A percentile compares a stretch with the other conserved stretches of the same genome.
Conservation (phyloP, 23 tunicate species). For the Clavelina lepadiformis region DNA sequence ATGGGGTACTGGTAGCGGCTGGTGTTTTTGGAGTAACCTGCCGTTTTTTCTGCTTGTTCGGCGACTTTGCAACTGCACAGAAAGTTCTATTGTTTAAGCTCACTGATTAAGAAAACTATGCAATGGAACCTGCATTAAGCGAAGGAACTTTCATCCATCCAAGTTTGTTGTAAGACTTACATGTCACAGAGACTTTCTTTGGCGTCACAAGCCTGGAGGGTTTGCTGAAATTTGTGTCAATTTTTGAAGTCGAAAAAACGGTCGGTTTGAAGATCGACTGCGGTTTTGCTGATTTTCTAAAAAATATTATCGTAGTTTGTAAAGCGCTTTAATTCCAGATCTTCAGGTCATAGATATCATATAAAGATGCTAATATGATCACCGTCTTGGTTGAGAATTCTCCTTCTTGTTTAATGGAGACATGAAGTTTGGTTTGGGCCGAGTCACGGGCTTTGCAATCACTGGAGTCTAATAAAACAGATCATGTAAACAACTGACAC, state of each 20-base stretch:
- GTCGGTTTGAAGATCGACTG: slow-evolving; percentile 43
- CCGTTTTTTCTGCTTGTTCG: too few relatives aligned
- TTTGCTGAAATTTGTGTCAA: slow-evolving; percentile 49
- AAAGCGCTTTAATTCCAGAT: too few relatives aligned
- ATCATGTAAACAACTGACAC: background rate
- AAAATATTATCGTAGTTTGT: too few relatives aligned
- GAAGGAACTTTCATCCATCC: background rate
- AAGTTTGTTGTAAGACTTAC: slow-evolving; percentile 8
- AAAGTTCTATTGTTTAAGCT: too few relatives aligned
- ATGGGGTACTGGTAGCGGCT: slow-evolving; percentile 15
- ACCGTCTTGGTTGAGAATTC: background rate
- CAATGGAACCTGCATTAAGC: background rate
- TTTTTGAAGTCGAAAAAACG: slow-evolving; percentile 32
- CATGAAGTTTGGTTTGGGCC: slow-evolving; percentile 33
- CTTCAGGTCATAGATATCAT: too few relatives aligned
- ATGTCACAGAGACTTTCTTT: slow-evolving; percentile 52
- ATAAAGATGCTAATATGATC: background rate
- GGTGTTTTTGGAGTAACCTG: slow-evolving; percentile 5
- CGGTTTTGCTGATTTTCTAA: slow-evolving; percentile 3
- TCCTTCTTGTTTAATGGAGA: slow-evolving; percentile 16
- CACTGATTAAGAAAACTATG: too few relatives aligned
- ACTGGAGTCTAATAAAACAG: slow-evolving; percentile 10
- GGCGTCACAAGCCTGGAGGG: slow-evolving; percentile 40
- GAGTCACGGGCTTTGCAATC: slow-evolving; percentile 40
- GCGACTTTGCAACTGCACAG: slow-evolving; percentile 27